phyloP scores from a whole-genome alignment of 1,140 invertebrate genomes.

The Drosophila pectinifera region DNA sequence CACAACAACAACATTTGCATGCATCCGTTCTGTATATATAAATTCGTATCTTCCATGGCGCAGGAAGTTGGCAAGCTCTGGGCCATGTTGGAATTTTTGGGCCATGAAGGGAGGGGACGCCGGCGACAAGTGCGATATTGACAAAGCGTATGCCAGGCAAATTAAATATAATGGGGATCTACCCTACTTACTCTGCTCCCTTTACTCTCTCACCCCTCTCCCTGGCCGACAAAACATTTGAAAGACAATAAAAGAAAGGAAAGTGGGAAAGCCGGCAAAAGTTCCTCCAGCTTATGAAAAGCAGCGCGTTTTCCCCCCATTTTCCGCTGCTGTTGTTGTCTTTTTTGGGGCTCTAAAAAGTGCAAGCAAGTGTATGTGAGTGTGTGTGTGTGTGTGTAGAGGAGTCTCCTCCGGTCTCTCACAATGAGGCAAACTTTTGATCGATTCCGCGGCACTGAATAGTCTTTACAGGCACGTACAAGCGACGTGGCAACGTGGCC shows the following conservation, averaged over 20 bases:
- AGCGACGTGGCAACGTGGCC: constrained; percentile 31
- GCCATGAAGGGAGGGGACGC: background rate
- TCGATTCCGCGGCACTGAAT: constrained; percentile 59
- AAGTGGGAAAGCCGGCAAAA: constrained; percentile 50
- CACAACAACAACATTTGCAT: constrained; percentile 59
- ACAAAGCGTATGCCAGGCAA: constrained; percentile 78
- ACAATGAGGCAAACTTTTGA: constrained; percentile 58
- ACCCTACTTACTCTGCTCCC: constrained; percentile 36
- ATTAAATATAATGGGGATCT: constrained; percentile 75
- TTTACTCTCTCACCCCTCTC: constrained; percentile 7
- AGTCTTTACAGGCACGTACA: constrained; percentile 65
- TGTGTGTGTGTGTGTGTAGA: constrained; percentile 12
- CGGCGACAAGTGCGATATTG: constrained; percentile 60
- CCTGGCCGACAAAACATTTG: constrained; percentile 55
- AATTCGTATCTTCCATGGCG: constrained; percentile 11
- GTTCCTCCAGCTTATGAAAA: constrained; percentile 63
- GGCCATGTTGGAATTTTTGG: constrained; percentile 67
- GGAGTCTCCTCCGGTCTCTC: constrained; percentile 13
- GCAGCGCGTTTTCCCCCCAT: constrained; percentile 32
- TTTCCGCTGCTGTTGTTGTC: background rate
- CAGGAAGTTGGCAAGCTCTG: constrained; percentile 76
- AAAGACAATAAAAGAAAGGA: constrained; percentile 47
- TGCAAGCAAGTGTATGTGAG: constrained; percentile 25
- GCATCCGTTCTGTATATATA: constrained; percentile 55
- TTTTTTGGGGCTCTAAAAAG: constrained; percentile 12